Base-by-base conservation (phyloP, 2,888 invertebrate genomes). In the Thereva unica region DNA sequence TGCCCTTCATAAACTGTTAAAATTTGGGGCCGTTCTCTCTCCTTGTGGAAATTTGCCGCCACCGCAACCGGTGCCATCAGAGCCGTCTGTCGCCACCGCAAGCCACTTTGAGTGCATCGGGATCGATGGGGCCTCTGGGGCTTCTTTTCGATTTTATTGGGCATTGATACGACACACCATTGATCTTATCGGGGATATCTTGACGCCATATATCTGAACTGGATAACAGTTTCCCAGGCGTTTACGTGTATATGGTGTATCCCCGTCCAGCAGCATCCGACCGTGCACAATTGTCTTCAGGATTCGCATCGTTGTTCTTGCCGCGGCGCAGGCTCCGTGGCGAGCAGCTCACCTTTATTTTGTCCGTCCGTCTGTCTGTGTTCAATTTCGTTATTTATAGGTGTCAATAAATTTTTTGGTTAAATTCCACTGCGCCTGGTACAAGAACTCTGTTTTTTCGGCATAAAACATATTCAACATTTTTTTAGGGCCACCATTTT, bases 111-210 rank as follows among this genome's bases (percentile, higher is more conserved):
- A 63, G 42, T 63, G 34, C 52, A 63, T 52, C 52, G 52, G 41
- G 42, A n/a, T 12, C 41, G 50, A 63, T 41, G 52, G 23, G n/a
- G 63, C 10, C 42, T 37, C 63, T 53, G 23, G 53, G 47, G 52
- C 63, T 63, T 64, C 56, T 64, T 67, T 64, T 53, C 12, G 45
- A 52, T 76, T 76, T 76, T 76, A 76, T 76, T 76, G 74, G 75
- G 75, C 76, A 75, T 75, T 77, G 75, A 76, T 76, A 74, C 75
- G 76, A 76, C 76, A 76, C 74, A 74, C 75, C 76, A 76, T 76
- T 76, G 77, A 77, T 77, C 77, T 77, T 77, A 77, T 77, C 77
- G 73, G 73, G 72, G 75, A 75, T 76, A 77, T 77, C 77, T 77
- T 77, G 77, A 77, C 77, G 77, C 77, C 77, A 77, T 76, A 75